phyloP scores from a whole-genome alignment of 2,888 invertebrate genomes.

The Zygogramma bicolorata region DNA sequence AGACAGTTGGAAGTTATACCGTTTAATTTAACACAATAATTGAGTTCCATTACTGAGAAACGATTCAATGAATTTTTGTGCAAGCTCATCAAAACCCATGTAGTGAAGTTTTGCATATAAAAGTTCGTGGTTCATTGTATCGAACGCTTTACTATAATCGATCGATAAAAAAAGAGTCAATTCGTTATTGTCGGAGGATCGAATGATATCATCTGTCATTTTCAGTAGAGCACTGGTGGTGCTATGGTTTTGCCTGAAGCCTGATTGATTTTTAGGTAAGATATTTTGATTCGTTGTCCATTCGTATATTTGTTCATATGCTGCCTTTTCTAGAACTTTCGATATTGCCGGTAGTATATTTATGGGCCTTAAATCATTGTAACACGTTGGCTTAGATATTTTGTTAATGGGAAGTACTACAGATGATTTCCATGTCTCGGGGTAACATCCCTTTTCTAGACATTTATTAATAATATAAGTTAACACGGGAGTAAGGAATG shows the following conservation, averaged over 20 bases:
- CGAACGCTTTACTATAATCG: background rate
- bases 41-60: background rate
- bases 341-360: background rate
- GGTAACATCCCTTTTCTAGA: background rate
- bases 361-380: background rate
- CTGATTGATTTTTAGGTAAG: background rate
- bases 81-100: too few relatives aligned
- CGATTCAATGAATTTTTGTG: background rate
- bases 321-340: background rate
- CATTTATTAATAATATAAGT: slow-evolving; percentile 6
- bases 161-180: background rate
- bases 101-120: background rate
- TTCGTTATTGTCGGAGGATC: background rate
- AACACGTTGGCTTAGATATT: background rate
- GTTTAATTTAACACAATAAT: too few relatives aligned
- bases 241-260: background rate
- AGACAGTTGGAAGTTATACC: too few relatives aligned
- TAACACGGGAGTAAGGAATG: background rate
- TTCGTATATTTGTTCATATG: slow-evolving; percentile 5
- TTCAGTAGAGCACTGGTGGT: background rate
- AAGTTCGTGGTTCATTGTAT: background rate
- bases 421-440: too few relatives aligned
- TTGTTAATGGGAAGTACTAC: background rate
- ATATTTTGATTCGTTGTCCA: background rate
- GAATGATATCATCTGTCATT: background rate